Conservation (phyloP, 1,140 invertebrate species). For the Apis cerana region DNA sequence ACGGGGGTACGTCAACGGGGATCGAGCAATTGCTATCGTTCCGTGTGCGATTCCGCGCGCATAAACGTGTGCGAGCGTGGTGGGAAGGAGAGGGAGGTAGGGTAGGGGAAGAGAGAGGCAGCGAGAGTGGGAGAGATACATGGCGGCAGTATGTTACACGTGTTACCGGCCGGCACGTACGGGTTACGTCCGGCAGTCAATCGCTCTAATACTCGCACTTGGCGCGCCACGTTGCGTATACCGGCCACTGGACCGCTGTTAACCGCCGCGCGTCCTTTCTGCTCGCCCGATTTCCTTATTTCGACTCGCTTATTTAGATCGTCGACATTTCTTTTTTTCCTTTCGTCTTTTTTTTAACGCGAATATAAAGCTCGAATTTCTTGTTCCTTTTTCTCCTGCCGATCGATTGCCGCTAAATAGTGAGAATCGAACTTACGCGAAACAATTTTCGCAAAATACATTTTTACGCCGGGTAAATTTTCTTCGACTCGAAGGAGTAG, state of each 20-base stretch:
- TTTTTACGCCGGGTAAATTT: too few relatives aligned
- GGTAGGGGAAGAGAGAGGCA: conserved; percentile 32
- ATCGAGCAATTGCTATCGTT: conserved; percentile 62
- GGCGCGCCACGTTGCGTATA: conserved; percentile 61
- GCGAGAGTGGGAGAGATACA: conserved; percentile 71
- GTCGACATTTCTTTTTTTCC: background rate
- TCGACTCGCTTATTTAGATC: background rate
- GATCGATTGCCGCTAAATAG: too few relatives aligned
- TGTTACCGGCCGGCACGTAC: conserved; percentile 80
- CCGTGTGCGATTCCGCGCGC: conserved; percentile 54
- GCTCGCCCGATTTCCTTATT: conserved; percentile 8
- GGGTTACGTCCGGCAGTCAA: conserved; percentile 80
- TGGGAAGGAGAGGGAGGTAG: conserved; percentile 22
- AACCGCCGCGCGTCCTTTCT: conserved; percentile 21
- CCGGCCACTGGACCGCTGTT: conserved; percentile 7
- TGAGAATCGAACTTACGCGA: too few relatives aligned
- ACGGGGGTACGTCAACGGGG: too few relatives aligned
- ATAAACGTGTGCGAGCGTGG: conserved; percentile 68
- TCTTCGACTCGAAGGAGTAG: too few relatives aligned
- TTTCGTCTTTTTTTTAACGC: background rate
- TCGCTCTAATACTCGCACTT: conserved; percentile 79
- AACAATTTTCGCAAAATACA: too few relatives aligned
- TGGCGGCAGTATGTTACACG: conserved; percentile 80
- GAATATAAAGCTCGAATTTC: too few relatives aligned
- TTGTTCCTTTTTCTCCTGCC: too few relatives aligned